Evolutionary conservation across 2,797 vertebrate species (phyloP).

Genomic region (Monodelphis domestica): DNA sequence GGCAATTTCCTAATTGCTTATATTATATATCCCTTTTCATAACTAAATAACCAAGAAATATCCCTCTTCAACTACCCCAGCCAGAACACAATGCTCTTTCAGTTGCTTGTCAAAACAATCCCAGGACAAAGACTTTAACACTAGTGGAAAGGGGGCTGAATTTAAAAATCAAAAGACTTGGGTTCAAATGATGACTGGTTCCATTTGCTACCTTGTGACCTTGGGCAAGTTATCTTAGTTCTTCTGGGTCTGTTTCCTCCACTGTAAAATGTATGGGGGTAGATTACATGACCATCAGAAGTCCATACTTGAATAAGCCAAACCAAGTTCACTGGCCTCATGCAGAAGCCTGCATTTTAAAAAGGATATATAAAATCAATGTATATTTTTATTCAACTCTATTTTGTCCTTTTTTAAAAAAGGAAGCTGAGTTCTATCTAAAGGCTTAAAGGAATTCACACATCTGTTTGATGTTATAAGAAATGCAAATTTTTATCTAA

Average conservation of each 20-base stretch:
- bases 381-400: neutral
- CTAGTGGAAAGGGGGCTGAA: neutral
- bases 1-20: constrained; percentile 47
- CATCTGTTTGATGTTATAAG: constrained; percentile 75
- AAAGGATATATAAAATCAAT: neutral
- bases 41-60: constrained; percentile 14
- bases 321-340: constrained; percentile 28
- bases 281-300: neutral
- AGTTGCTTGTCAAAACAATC: neutral
- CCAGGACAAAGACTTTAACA: neutral
- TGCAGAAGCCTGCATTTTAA: neutral
- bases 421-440: constrained; percentile 57
- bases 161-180: neutral
- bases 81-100: neutral
- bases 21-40: constrained; percentile 18
- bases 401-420: constrained; percentile 51
- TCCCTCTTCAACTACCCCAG: neutral
- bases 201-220: neutral
- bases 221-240: neutral
- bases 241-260: neutral
- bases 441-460: constrained; percentile 67
- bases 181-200: neutral
- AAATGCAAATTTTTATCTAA: constrained; percentile 77
- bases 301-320: neutral
- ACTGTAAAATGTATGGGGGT: neutral